A percentile compares a stretch with the other conserved stretches of the same genome.
Conservation (phyloP, 2,113 vertebrate genomes). For the Prolemur simus region DNA sequence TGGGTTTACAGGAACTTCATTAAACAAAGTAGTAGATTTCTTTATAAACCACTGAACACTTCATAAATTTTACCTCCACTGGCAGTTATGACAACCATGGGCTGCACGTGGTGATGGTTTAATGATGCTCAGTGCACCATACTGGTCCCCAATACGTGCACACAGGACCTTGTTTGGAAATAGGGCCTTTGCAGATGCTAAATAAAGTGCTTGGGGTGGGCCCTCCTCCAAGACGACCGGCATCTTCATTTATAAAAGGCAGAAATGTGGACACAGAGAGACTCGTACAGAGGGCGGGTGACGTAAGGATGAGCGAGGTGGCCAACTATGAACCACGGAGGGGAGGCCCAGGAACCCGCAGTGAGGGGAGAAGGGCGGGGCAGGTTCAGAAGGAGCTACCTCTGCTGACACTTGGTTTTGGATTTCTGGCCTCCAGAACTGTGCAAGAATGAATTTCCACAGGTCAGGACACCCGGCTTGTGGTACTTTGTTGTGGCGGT, state of each 20-base stretch:
- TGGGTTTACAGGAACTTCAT: neutral
- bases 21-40: neutral
- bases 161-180: neutral
- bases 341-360: rapidly evolving
- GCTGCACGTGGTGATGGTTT: neutral
- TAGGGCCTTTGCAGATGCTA: neutral
- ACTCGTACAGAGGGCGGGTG: neutral
- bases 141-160: neutral
- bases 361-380: neutral
- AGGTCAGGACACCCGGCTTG: rapidly evolving
- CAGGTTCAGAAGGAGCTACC: neutral
- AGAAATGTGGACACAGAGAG: neutral
- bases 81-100: neutral
- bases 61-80: neutral
- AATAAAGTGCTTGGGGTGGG: too few relatives aligned
- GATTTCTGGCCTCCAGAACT: rapidly evolving
- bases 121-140: neutral
- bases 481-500: rapidly evolving
- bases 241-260: neutral
- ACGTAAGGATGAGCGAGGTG: neutral
- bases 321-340: rapidly evolving
- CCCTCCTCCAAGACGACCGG: rapidly evolving
- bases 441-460: rapidly evolving
- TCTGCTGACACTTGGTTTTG: rapidly evolving
- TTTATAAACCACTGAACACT: neutral